These are phyloP conservation scores for Frankliniella fusca DNA, from an alignment of 2,888 invertebrate species.

Conservation along the genomic window DNA sequence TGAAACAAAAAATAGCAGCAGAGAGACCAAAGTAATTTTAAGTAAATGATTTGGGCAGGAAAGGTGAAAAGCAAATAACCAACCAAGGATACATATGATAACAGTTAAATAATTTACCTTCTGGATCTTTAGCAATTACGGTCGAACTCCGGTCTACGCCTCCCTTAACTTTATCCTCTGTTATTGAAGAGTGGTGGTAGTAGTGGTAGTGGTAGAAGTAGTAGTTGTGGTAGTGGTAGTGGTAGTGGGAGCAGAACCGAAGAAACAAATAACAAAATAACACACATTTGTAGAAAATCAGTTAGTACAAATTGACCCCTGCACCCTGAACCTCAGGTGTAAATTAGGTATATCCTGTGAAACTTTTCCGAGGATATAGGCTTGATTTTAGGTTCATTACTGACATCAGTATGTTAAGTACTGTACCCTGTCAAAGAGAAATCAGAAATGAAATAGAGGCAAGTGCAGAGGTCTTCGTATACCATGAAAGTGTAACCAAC, in stretches of 20 bases:
- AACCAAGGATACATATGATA: slow-evolving; percentile 27
- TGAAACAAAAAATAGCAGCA: slow-evolving; percentile 30
- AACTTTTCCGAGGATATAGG: too few relatives aligned
- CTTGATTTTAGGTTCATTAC: too few relatives aligned
- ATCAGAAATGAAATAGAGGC: neutral
- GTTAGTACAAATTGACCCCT: neutral
- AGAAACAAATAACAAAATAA: slow-evolving; percentile 24
- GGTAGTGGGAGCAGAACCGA: slow-evolving; percentile 21
- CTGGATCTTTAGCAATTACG: slow-evolving; percentile 89
- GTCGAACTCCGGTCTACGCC: slow-evolving; percentile 90
- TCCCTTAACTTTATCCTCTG: slow-evolving; percentile 82
- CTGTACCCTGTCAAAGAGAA: neutral
- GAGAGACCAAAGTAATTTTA: neutral
- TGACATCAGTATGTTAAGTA: too few relatives aligned
- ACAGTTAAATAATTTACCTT: slow-evolving; percentile 60
- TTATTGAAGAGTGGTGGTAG: slow-evolving; percentile 31
- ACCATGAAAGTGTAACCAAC: slow-evolving; percentile 17
- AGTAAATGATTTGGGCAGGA: slow-evolving; percentile 7
- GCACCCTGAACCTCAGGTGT: neutral
- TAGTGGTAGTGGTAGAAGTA: too few relatives aligned
- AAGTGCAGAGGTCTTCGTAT: slow-evolving; percentile 6
- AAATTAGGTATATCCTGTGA: too few relatives aligned
- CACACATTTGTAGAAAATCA: slow-evolving; percentile 20
- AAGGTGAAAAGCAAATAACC: slow-evolving; percentile 27
- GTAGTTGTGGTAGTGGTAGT: too few relatives aligned